Evolutionary conservation across 2,888 invertebrate species (phyloP).

Genomic region (Heteromurus nitidus): DNA sequence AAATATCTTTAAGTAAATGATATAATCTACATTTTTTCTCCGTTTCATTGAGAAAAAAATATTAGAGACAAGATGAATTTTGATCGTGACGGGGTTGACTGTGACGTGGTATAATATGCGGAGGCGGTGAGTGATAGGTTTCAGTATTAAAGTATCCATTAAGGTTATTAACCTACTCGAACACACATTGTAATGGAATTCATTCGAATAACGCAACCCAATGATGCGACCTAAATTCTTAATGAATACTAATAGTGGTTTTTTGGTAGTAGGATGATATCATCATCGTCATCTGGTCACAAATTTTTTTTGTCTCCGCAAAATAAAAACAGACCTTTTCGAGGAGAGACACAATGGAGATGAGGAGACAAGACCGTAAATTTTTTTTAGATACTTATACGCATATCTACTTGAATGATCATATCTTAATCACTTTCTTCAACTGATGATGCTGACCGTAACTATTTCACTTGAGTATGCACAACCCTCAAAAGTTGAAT

Average conservation of each 20-base stretch:
- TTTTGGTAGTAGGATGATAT: slow-evolving; percentile 10
- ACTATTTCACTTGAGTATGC: too few species aligned
- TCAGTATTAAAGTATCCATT: background rate
- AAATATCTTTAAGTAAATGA: slow-evolving; percentile 44
- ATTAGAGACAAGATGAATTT: slow-evolving; percentile 28
- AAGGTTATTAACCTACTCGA: slow-evolving; percentile 10
- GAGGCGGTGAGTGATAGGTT: slow-evolving; percentile 30
- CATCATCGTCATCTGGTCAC: slow-evolving; percentile 33
- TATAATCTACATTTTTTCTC: slow-evolving; percentile 43
- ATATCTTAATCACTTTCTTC: too few species aligned
- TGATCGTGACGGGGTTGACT: background rate
- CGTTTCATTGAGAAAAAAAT: slow-evolving; percentile 39
- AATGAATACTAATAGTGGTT: slow-evolving; percentile 34
- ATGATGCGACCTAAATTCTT: slow-evolving; percentile 34
- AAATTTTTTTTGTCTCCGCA: slow-evolving; percentile 51
- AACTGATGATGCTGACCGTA: too few species aligned
- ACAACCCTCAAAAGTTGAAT: too few species aligned
- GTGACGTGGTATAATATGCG: too few species aligned
- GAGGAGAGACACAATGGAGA: background rate
- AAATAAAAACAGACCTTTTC: background rate
- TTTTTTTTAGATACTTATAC: background rate
- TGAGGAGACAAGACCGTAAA: background rate
- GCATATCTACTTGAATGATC: background rate
- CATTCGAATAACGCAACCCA: background rate
- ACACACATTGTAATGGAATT: slow-evolving; percentile 17